Conservation (phyloP, 2,797 vertebrate species). For the Scleropages formosus region DNA sequence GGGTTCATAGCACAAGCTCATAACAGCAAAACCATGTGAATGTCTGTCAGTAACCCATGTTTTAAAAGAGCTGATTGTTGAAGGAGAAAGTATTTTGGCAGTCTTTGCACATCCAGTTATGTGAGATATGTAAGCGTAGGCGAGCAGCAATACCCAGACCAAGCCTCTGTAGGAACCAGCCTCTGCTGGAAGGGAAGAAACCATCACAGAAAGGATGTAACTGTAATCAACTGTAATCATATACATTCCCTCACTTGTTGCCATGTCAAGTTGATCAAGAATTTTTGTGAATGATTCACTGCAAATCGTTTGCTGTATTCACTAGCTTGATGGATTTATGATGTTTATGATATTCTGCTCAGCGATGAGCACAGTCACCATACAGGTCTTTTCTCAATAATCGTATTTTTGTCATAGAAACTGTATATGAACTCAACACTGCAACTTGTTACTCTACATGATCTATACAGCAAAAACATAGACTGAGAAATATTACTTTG, state of each 20-base stretch:
- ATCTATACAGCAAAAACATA: background rate
- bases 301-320: too few species aligned
- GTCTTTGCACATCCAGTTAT: conserved; percentile 18
- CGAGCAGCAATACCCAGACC: background rate
- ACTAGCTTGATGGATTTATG: background rate
- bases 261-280: background rate
- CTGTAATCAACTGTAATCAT: background rate
- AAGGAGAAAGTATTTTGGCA: background rate
- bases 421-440: background rate
- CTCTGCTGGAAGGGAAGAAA: conserved; percentile 8
- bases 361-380: background rate
- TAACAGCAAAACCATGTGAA: background rate
- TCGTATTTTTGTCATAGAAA: background rate
- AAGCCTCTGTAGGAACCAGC: background rate
- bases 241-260: background rate
- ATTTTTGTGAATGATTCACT: background rate
- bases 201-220: background rate
- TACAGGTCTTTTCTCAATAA: background rate
- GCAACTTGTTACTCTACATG: background rate
- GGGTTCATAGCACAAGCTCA: background rate
- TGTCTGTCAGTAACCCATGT: background rate
- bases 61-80: conserved; percentile 21
- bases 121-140: conserved; percentile 28
- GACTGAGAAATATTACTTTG: background rate
- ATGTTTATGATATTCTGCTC: background rate